phyloP scores from a whole-genome alignment of 2,113 vertebrate genomes.

The Ondatra zibethicus region DNA sequence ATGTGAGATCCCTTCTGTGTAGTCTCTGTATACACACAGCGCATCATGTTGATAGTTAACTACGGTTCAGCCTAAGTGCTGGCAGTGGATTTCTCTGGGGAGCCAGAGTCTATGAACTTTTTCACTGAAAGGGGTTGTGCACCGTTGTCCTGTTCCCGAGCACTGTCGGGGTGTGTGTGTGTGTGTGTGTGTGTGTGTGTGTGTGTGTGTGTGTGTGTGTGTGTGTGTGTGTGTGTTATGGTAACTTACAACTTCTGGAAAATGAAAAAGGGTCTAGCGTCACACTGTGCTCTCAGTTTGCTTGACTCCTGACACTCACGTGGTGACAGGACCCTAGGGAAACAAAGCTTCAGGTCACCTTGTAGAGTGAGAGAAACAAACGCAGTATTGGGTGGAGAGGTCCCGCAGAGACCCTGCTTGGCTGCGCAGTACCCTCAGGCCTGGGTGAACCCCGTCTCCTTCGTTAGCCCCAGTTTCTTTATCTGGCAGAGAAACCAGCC shows the following conservation, averaged over 20 bases:
- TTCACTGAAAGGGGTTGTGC: not conserved
- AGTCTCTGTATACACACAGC: not conserved
- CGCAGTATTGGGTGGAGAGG: not conserved
- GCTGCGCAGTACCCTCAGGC: not conserved
- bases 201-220: no score
- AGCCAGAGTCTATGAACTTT: not conserved
- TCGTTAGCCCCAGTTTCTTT: not conserved
- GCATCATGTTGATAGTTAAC: not conserved
- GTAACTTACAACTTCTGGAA: not conserved
- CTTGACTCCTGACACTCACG: not conserved
- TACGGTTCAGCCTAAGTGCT: not conserved
- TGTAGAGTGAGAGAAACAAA: not conserved
- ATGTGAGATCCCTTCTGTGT: not conserved
- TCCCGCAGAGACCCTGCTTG: not conserved
- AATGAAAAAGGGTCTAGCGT: not conserved
- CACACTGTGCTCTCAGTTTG: not conserved
- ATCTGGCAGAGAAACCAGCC: not conserved
- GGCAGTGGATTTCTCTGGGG: not conserved
- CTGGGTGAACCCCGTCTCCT: not conserved
- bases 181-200: no score
- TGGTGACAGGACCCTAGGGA: slow-evolving; percentile 10
- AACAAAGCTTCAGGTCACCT: not conserved
- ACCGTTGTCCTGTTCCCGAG: not conserved
- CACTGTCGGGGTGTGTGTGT: no score
- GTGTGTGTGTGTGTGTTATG: no score